phyloP scores from a whole-genome alignment of 2,113 vertebrate species.

The Sorex fumeus region DNA sequence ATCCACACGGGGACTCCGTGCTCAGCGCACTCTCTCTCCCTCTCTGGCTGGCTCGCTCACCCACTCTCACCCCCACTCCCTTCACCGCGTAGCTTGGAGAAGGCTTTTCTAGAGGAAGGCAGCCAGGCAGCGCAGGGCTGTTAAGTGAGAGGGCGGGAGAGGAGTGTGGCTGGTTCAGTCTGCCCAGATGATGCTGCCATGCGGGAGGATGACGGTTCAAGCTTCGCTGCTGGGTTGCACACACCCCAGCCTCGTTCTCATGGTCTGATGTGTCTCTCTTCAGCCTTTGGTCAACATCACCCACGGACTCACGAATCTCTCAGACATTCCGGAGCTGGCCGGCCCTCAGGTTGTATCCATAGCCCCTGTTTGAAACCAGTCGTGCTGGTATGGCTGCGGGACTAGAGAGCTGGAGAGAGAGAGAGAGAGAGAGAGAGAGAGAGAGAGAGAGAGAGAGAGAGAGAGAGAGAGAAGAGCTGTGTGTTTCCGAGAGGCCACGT shows the following conservation, averaged over 20 bases:
- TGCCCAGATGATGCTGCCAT: neutral
- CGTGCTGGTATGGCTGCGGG: neutral
- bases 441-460: no score
- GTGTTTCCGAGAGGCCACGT: neutral
- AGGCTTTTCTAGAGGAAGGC: neutral
- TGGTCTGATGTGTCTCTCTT: conserved; percentile 63
- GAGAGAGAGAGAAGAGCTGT: neutral
- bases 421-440: no score
- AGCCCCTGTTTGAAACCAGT: neutral
- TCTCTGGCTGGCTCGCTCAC: no score
- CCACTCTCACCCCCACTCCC: no score
- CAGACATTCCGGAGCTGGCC: conserved; percentile 89
- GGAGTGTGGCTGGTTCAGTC: neutral
- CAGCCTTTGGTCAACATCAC: conserved; percentile 94
- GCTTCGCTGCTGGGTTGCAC: neutral
- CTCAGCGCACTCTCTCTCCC: no score
- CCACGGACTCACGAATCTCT: conserved; percentile 91
- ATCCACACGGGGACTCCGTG: neutral
- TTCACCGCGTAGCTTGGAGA: neutral
- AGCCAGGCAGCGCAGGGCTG: neutral
- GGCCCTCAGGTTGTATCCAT: conserved; percentile 90
- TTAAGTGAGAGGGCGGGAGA: neutral
- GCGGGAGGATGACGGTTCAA: neutral
- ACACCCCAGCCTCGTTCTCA: conserved; percentile 36
- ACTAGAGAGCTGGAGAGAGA: neutral